phyloP scores from a whole-genome alignment of 2,888 invertebrate genomes.

The Exocentrus adspersus region DNA sequence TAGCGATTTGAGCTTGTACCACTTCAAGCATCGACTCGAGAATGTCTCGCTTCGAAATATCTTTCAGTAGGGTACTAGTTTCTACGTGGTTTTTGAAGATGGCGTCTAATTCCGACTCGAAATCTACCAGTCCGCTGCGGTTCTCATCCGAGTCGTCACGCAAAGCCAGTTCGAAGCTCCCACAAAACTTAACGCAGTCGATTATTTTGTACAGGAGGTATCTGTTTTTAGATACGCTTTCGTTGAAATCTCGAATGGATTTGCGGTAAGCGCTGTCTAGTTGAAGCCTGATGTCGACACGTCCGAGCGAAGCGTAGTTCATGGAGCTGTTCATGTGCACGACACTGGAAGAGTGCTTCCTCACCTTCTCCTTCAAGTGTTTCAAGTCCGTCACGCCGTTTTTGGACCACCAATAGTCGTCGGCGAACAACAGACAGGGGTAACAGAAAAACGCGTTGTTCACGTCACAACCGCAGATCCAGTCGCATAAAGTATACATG shows the following conservation, averaged over 20 bases:
- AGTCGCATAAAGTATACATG: neutral
- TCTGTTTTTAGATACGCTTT: neutral
- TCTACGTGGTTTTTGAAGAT: neutral
- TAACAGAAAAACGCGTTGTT: neutral
- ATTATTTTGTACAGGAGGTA: conserved; percentile 6
- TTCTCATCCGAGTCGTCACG: neutral
- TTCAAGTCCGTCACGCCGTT: neutral
- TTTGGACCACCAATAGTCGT: neutral
- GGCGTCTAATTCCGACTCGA: neutral
- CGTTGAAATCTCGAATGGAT: neutral
- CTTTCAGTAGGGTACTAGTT: neutral
- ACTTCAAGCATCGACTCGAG: neutral
- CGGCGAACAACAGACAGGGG: neutral
- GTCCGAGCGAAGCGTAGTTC: neutral
- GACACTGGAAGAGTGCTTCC: neutral
- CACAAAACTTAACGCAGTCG: conserved; percentile 5
- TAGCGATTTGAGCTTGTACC: neutral
- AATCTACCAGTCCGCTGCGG: neutral
- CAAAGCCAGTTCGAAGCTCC: neutral
- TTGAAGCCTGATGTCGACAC: neutral
- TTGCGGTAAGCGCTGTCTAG: neutral
- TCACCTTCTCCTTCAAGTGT: neutral
- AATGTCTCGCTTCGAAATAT: neutral
- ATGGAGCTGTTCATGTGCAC: neutral
- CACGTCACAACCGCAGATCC: neutral